phyloP scores from a whole-genome alignment of 2,113 vertebrate species.

The Ranitomeya imitator region DNA sequence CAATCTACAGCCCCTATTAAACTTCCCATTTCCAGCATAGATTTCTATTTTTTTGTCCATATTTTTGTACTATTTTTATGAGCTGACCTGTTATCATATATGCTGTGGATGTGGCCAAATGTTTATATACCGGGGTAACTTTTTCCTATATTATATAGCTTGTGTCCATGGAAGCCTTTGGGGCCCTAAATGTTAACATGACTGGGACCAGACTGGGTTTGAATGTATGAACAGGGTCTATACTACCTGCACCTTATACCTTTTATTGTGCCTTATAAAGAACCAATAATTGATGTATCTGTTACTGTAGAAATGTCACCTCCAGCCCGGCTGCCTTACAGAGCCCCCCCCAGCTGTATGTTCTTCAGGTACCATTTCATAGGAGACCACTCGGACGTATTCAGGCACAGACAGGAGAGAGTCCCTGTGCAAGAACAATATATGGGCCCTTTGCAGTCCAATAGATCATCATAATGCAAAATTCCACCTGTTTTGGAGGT shows the following conservation, averaged over 20 bases:
- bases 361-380: neutral
- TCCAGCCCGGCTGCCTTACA: neutral
- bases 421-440: too few relatives aligned
- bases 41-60: conserved; percentile 32
- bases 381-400: neutral
- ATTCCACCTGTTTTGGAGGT: too few relatives aligned
- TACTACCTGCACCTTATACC: conserved; percentile 13
- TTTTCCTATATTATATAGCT: neutral
- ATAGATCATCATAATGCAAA: too few relatives aligned
- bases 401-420: too few relatives aligned
- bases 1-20: neutral
- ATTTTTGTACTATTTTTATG: conserved; percentile 1
- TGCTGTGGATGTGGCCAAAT: neutral
- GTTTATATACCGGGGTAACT: neutral
- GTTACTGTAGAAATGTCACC: neutral
- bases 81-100: neutral
- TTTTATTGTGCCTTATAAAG: conserved; percentile 14
- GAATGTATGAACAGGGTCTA: conserved; percentile 19
- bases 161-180: neutral
- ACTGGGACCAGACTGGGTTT: neutral
- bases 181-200: neutral
- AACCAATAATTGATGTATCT: neutral
- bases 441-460: too few relatives aligned
- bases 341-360: neutral
- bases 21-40: neutral